Conservation (phyloP, 35 echinoderm and acorn worm species). For the Apostichopus californicus region DNA sequence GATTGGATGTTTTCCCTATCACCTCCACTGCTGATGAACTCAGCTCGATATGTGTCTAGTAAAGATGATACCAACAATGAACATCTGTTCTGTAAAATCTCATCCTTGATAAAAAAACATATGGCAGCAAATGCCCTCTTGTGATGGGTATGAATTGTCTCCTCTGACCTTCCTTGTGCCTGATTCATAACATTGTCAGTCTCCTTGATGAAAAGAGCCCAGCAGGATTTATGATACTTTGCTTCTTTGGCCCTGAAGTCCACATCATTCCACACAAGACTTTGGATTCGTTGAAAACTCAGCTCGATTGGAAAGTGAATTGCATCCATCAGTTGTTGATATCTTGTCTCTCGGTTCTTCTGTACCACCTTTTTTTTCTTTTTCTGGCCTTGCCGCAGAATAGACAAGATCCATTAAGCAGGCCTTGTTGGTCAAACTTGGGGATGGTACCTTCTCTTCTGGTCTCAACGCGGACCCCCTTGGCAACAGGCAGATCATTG, state of each 20-base stretch:
- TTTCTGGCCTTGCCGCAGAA: slow-evolving; percentile 70
- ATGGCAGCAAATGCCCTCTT: slow-evolving; percentile 55
- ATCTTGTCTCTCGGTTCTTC: slow-evolving; percentile 62
- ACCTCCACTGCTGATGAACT: slow-evolving; percentile 8
- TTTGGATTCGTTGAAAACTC: slow-evolving; percentile 57
- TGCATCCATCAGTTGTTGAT: slow-evolving; percentile 61
- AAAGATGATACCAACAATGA: slow-evolving; percentile 1
- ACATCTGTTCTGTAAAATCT: not conserved
- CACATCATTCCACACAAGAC: slow-evolving; percentile 53
- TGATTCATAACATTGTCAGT: slow-evolving; percentile 33
- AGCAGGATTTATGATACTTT: slow-evolving; percentile 72
- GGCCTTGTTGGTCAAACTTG: slow-evolving; percentile 65
- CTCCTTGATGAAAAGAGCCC: slow-evolving; percentile 52
- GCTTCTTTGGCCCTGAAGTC: slow-evolving; percentile 79
- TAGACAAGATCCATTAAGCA: slow-evolving; percentile 72
- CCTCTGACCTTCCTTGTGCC: not conserved
- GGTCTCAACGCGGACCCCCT: not conserved
- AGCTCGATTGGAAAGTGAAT: slow-evolving; percentile 53
- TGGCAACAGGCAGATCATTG: not conserved
- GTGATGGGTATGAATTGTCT: slow-evolving; percentile 13
- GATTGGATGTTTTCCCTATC: not conserved
- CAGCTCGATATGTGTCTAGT: not conserved
- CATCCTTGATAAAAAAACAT: slow-evolving; percentile 4
- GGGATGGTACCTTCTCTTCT: slow-evolving; percentile 36
- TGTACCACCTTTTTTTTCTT: slow-evolving; percentile 55